Evolutionary conservation across 2,113 vertebrate species (phyloP).

Genomic region (Epinephelus fuscoguttatus): DNA sequence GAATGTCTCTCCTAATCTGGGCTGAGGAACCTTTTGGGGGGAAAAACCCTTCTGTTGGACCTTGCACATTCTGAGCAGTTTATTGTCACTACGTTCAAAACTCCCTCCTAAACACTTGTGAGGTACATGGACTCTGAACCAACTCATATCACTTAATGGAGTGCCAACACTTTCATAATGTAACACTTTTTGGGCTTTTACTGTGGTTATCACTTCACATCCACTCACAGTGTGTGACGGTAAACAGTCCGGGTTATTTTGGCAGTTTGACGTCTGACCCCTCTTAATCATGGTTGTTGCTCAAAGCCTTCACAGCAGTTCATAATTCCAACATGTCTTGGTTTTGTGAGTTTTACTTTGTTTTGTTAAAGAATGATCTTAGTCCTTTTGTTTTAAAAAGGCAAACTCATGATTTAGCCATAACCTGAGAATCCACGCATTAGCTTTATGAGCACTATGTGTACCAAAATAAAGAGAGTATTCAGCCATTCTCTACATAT

Average conservation of each 20-base stretch:
- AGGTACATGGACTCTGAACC: conserved; percentile 39
- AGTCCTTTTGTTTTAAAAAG: conserved; percentile 98
- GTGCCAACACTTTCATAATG: conserved; percentile 38
- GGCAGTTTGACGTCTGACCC: conserved; percentile 27
- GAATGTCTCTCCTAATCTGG: conserved; percentile 62
- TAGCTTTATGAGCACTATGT: conserved; percentile 89
- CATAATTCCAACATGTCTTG: conserved; percentile 87
- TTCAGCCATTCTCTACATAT: conserved; percentile 86
- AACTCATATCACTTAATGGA: conserved; percentile 25
- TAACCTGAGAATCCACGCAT: conserved; percentile 80
- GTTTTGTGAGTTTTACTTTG: conserved; percentile 84
- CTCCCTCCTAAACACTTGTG: conserved; percentile 40
- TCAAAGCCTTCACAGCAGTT: conserved; percentile 78
- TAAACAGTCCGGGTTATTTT: conserved; percentile 10
- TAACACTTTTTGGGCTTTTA: conserved; percentile 11
- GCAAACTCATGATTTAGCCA: conserved; percentile 84
- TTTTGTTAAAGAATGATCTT: conserved; percentile 68
- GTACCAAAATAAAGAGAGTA: conserved; percentile 89
- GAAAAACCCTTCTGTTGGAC: not conserved
- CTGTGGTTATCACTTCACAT: conserved; percentile 26
- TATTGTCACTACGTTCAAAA: conserved; percentile 53
- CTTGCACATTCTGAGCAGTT: conserved; percentile 70
- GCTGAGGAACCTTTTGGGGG: not conserved
- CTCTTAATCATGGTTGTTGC: conserved; percentile 63
- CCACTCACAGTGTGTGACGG: conserved; percentile 27